These are phyloP conservation scores for Lasiommata megera DNA, from an alignment of 2,888 invertebrate species.

Conservation along the genomic window DNA sequence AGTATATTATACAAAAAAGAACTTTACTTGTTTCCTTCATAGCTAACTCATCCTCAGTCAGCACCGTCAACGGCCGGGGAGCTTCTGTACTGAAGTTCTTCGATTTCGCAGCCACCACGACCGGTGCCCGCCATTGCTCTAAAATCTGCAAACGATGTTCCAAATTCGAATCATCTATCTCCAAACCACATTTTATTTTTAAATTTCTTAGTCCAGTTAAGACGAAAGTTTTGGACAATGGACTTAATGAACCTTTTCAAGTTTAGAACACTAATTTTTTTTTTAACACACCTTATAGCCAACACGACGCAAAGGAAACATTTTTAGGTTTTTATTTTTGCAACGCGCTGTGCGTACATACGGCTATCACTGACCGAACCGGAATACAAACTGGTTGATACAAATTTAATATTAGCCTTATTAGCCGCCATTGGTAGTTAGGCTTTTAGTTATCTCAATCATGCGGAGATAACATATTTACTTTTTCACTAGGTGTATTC, in stretches of 20 bases:
- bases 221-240: not conserved
- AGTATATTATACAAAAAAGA: too few relatives aligned
- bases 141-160: conserved; percentile 53
- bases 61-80: conserved; percentile 85
- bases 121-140: conserved; percentile 73
- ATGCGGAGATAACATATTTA: conserved; percentile 55
- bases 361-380: conserved; percentile 50
- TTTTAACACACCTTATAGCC: conserved; percentile 65
- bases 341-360: conserved; percentile 41
- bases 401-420: conserved; percentile 38
- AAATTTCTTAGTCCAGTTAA: not conserved
- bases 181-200: conserved; percentile 25
- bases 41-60: conserved; percentile 95
- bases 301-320: conserved; percentile 72
- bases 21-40: conserved; percentile 94
- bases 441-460: conserved; percentile 73
- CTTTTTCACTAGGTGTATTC: not conserved
- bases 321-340: conserved; percentile 44
- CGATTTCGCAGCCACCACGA: conserved; percentile 49
- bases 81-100: conserved; percentile 61
- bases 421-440: conserved; percentile 32
- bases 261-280: not conserved
- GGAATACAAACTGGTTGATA: conserved; percentile 52
- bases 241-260: not conserved
- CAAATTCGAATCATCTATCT: conserved; percentile 26